These are phyloP conservation scores for Thunnus albacares DNA, from an alignment of 2,797 vertebrate genomes.

Conservation along the genomic window DNA sequence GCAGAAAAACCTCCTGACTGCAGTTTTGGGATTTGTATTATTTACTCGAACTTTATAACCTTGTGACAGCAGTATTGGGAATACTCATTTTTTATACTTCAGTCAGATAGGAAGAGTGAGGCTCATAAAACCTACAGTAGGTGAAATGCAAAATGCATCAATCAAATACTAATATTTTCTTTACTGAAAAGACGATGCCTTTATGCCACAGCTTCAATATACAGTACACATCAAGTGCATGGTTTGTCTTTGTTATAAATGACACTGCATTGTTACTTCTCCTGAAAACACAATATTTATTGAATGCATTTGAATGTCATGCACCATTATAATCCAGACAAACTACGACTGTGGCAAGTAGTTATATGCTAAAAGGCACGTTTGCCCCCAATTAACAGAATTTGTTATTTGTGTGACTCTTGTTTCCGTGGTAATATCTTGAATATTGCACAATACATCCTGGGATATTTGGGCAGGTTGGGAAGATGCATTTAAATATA, in stretches of 20 bases:
- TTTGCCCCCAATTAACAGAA: not conserved
- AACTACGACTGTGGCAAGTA: not conserved
- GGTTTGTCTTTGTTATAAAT: not conserved
- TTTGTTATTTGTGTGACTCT: conserved; percentile 4
- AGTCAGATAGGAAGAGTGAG: conserved; percentile 33
- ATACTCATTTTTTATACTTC: conserved; percentile 57
- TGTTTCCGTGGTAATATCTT: conserved; percentile 34
- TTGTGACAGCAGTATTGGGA: conserved; percentile 59
- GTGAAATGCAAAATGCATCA: conserved; percentile 44
- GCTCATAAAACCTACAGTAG: conserved; percentile 53
- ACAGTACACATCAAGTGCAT: not conserved
- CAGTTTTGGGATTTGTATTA: conserved; percentile 65
- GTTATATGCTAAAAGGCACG: not conserved
- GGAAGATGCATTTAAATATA: conserved; percentile 22
- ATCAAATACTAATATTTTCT: conserved; percentile 11
- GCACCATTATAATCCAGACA: not conserved
- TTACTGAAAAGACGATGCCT: not conserved
- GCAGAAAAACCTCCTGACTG: conserved; percentile 53
- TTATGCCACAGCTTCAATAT: not conserved
- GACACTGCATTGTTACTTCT: conserved; percentile 1
- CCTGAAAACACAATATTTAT: not conserved
- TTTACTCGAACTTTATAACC: conserved; percentile 72
- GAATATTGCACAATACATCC: conserved; percentile 26
- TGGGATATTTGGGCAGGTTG: conserved; percentile 26
- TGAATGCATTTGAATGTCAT: not conserved